Evolutionary conservation across 2,888 invertebrate genomes (phyloP).

Genomic region (Agonopterix arenella): DNA sequence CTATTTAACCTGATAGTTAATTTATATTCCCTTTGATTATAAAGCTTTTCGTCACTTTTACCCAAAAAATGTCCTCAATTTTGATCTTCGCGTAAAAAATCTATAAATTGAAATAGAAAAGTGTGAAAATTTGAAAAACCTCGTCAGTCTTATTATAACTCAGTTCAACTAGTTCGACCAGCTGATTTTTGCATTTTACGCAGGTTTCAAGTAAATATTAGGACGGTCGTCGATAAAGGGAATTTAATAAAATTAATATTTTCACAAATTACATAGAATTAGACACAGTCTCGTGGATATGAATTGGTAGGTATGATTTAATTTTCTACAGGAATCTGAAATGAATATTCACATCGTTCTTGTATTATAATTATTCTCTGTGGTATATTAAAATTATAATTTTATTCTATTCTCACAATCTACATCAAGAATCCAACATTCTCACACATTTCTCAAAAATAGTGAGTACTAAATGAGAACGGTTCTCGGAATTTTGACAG

Average conservation of each 20-base stretch:
- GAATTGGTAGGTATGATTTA: not conserved
- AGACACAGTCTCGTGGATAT: slow-evolving; percentile 5
- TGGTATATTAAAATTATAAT: too few species aligned
- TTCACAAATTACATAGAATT: not conserved
- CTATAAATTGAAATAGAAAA: slow-evolving; percentile 59
- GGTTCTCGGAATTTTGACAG: too few species aligned
- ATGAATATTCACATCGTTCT: too few species aligned
- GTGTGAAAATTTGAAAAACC: slow-evolving; percentile 56
- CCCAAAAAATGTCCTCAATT: not conserved
- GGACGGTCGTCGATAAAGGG: slow-evolving; percentile 34
- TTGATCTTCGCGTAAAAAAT: slow-evolving; percentile 26
- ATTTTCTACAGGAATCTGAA: not conserved
- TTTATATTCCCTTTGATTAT: not conserved
- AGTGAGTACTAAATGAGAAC: too few species aligned
- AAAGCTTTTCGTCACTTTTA: too few species aligned
- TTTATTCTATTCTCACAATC: too few species aligned
- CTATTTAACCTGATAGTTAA: slow-evolving; percentile 27
- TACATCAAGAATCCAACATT: too few species aligned
- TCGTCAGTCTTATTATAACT: slow-evolving; percentile 64
- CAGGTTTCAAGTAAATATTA: slow-evolving; percentile 15
- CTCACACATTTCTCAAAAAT: too few species aligned
- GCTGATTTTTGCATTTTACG: slow-evolving; percentile 6
- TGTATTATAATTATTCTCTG: too few species aligned
- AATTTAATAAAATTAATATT: not conserved
- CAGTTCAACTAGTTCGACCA: slow-evolving; percentile 35